A percentile compares a stretch with the other conserved stretches of the same genome.
Conservation (phyloP, 2,113 vertebrate genomes). For the Macrotus californicus region DNA sequence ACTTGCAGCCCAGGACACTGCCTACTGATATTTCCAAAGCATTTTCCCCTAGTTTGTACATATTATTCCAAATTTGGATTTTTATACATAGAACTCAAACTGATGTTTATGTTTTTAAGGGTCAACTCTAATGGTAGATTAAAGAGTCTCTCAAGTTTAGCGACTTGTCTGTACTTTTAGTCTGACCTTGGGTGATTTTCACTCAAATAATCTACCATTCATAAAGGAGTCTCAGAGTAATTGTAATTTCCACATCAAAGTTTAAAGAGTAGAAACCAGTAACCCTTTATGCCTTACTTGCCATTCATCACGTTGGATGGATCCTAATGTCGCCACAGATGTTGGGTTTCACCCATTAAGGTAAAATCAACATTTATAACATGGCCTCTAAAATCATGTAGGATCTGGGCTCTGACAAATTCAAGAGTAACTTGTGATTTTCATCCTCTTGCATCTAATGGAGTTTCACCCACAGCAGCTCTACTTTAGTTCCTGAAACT, state of each 20-base stretch:
- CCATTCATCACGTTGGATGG: background rate
- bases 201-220: background rate
- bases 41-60: background rate
- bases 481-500: background rate
- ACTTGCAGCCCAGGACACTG: background rate
- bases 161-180: background rate
- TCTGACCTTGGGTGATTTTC: background rate
- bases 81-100: background rate
- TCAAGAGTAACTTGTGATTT: background rate
- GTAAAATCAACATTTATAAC: background rate
- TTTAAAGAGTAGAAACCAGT: background rate
- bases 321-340: background rate
- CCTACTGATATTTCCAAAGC: background rate
- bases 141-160: background rate
- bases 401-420: background rate
- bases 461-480: background rate
- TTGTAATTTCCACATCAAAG: background rate
- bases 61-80: background rate
- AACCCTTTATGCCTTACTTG: background rate
- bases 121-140: background rate
- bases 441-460: background rate
- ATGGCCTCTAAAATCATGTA: background rate
- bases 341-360: background rate
- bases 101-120: background rate
- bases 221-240: background rate